These are phyloP conservation scores for Xyrichtys novacula DNA, from an alignment of 2,797 vertebrate species.

Conservation along the genomic window DNA sequence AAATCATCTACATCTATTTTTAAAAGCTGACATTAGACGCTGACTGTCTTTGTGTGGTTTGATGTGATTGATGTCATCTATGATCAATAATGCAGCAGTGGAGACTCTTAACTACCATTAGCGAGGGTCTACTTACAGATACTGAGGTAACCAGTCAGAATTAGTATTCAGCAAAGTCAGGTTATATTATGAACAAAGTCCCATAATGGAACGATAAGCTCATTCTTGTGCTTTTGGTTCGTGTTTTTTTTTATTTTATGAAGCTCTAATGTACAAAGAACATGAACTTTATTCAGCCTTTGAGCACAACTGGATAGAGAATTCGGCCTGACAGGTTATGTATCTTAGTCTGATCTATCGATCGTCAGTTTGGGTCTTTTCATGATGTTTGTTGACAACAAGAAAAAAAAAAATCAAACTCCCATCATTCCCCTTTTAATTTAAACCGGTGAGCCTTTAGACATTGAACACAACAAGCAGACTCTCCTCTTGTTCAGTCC, in stretches of 20 bases:
- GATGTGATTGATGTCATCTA: too few species aligned
- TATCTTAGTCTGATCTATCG: constrained; percentile 9
- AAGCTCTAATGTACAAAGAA: not conserved
- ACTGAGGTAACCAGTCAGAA: too few species aligned
- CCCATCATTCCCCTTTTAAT: constrained; percentile 17
- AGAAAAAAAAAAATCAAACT: constrained; percentile 23
- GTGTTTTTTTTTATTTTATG: not conserved
- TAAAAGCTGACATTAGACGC: too few species aligned
- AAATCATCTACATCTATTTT: too few species aligned
- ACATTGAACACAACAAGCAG: constrained; percentile 48
- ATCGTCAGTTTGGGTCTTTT: constrained; percentile 28
- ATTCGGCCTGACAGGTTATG: constrained; percentile 7
- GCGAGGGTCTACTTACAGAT: too few species aligned
- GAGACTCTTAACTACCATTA: too few species aligned
- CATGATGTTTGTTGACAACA: constrained; percentile 3
- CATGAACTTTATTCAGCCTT: not conserved
- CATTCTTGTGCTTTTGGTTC: constrained; percentile 3
- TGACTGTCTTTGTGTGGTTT: too few species aligned
- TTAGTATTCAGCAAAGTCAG: too few species aligned
- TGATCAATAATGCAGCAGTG: too few species aligned
- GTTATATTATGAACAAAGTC: not conserved
- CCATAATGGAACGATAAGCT: not conserved
- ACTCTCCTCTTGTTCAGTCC: constrained; percentile 42
- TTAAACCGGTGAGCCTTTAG: constrained; percentile 17
- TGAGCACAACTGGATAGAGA: not conserved